Evolutionary conservation across 2,797 vertebrate genomes (phyloP), one percentile per base, ranked within the genome.

Genomic region (Nannoperca australis): DNA sequence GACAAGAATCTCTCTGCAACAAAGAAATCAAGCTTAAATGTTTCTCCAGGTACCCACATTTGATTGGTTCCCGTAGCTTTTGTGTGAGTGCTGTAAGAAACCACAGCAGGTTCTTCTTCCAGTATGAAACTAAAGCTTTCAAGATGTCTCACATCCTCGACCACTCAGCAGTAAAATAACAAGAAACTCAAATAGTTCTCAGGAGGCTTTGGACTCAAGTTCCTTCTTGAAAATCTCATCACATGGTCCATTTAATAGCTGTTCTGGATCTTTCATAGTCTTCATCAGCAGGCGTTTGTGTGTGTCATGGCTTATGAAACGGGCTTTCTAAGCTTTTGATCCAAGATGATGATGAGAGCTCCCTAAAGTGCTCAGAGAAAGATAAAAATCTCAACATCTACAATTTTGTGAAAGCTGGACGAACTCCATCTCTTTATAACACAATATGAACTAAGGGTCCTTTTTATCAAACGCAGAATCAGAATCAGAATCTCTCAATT

Each of bases 1-100:
- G 10, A 36, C 63, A 67, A 9, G 0, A 34, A 64, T 66, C 27
- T 68, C 60, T 79, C 50, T 68, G 72, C 30, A 51, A 61, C 34
- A 38, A 62, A 64, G 2, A 50, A 30, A 36, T 70, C 20, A 45
- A 22, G 13, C 17, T 55, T 55, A 40, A 65, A 20, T 61, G 40
- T 36, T 8, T 55, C 32, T 73, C 14, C 27, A 10, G 30, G 8
- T 13, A 3, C 11, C 4, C 60, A 12, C 7, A 47, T 30, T 11
- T 9, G 18, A 38, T 40, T 5, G 20, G 10, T 55, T 36, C 20
- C 0, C 32, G 49, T 0, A 7, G 17, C 8, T 54, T 38, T 38
- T 59, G 50, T 55, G 22, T n/a, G 14, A n/a, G 47, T 1, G 1
- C 56, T 13, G 18, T 6, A 27, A 14, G 24, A 44, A 72, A 79